These are phyloP conservation scores for Echinometra lucunter DNA, from an alignment of 53 echinoderm and acorn worm species.

Conservation along the genomic window DNA sequence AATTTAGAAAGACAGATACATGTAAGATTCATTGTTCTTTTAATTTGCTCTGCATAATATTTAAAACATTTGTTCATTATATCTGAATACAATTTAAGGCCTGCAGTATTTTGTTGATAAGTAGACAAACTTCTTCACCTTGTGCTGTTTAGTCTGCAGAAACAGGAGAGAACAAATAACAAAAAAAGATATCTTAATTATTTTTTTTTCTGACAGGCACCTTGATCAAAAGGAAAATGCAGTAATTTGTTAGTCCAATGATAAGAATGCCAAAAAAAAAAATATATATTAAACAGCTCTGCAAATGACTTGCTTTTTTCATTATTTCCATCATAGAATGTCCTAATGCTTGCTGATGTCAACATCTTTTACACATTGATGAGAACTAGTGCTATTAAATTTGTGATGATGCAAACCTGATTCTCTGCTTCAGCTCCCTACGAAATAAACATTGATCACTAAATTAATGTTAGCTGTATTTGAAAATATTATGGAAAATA, in stretches of 20 bases:
- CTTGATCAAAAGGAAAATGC: too few relatives aligned
- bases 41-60: not conserved
- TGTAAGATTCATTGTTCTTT: not conserved
- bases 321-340: too few relatives aligned
- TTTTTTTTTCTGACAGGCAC: too few relatives aligned
- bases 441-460: too few relatives aligned
- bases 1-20: slow-evolving; percentile 10
- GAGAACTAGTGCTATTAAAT: not conserved
- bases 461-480: too few relatives aligned
- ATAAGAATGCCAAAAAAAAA: too few relatives aligned
- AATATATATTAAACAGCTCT: too few relatives aligned
- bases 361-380: not conserved
- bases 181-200: not conserved
- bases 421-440: not conserved
- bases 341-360: too few relatives aligned
- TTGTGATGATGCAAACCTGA: not conserved
- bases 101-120: not conserved
- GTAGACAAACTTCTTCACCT: slow-evolving; percentile 43
- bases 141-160: slow-evolving; percentile 46
- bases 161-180: not conserved
- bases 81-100: not conserved
- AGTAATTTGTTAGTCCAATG: too few relatives aligned
- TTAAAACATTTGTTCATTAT: not conserved
- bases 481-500: too few relatives aligned
- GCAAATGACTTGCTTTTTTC: too few relatives aligned